These are phyloP conservation scores for Acipenser ruthenus DNA, from an alignment of 2,797 vertebrate species.

Conservation along the genomic window DNA sequence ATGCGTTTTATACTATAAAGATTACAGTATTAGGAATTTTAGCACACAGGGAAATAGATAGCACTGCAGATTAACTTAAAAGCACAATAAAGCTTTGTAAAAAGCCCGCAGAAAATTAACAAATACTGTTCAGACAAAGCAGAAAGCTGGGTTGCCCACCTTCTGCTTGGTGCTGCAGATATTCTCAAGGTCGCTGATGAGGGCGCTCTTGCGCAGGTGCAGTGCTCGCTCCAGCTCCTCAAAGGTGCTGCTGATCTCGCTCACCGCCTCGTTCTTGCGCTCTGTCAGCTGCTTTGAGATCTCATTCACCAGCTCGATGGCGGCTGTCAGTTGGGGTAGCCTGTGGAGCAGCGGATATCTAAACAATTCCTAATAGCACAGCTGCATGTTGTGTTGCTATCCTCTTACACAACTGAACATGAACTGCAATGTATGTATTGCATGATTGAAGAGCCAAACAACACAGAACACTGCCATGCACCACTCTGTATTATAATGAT, in stretches of 20 bases:
- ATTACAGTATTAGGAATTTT: no score
- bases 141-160: conserved; percentile 42
- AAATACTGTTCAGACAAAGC: neutral
- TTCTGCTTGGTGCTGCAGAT: conserved; percentile 85
- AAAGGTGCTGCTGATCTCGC: conserved; percentile 77
- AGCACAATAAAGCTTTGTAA: no score
- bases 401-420: no score
- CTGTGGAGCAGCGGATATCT: conserved; percentile 37
- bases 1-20: no score
- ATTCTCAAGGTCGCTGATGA: conserved; percentile 81
- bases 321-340: conserved; percentile 78
- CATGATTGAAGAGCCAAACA: neutral
- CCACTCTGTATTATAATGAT: no score
- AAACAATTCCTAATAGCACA: no score
- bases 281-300: conserved; percentile 84
- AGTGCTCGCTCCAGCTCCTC: conserved; percentile 80
- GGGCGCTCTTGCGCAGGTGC: conserved; percentile 74
- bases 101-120: neutral
- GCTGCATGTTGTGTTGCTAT: no score
- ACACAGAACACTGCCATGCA: no score
- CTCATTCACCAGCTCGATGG: conserved; percentile 78
- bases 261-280: conserved; percentile 72
- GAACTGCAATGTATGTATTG: neutral
- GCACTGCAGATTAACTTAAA: no score
- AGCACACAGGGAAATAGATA: no score